A percentile compares a stretch with the other conserved stretches of the same genome.
phyloP scores from a whole-genome alignment of 2,888 invertebrate genomes.

The Sphaerophoria taeniata region DNA sequence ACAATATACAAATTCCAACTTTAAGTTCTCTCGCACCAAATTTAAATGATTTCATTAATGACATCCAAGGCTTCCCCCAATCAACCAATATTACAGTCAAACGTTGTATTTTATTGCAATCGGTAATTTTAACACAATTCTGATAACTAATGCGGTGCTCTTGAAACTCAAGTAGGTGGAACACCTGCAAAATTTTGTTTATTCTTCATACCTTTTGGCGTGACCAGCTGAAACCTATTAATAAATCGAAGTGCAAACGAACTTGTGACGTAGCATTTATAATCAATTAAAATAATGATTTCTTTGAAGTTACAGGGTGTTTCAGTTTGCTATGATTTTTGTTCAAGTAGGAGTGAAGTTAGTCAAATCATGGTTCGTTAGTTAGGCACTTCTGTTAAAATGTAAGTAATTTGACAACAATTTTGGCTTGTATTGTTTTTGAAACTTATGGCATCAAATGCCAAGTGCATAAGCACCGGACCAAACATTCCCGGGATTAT shows the following conservation, averaged over 20 bases:
- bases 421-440: too few relatives aligned
- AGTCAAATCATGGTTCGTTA: too few relatives aligned
- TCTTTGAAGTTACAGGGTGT: not conserved
- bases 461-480: too few relatives aligned
- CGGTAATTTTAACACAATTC: not conserved
- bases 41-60: conserved; percentile 1
- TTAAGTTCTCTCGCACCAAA: too few relatives aligned
- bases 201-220: not conserved
- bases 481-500: too few relatives aligned
- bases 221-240: not conserved
- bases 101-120: not conserved
- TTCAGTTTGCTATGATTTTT: too few relatives aligned
- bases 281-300: not conserved
- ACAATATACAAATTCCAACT: too few relatives aligned
- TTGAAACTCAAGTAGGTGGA: conserved; percentile 7
- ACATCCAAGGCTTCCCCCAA: conserved; percentile 9
- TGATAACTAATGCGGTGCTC: too few relatives aligned
- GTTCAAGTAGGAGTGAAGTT: too few relatives aligned
- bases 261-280: conserved; percentile 27
- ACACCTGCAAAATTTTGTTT: conserved; percentile 11
- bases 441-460: too few relatives aligned
- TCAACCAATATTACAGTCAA: not conserved
- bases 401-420: too few relatives aligned
- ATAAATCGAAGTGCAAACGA: conserved; percentile 9
- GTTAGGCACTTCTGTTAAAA: too few relatives aligned